Base-by-base conservation (phyloP, 2,113 vertebrate genomes). In the Scalopus aquaticus region DNA sequence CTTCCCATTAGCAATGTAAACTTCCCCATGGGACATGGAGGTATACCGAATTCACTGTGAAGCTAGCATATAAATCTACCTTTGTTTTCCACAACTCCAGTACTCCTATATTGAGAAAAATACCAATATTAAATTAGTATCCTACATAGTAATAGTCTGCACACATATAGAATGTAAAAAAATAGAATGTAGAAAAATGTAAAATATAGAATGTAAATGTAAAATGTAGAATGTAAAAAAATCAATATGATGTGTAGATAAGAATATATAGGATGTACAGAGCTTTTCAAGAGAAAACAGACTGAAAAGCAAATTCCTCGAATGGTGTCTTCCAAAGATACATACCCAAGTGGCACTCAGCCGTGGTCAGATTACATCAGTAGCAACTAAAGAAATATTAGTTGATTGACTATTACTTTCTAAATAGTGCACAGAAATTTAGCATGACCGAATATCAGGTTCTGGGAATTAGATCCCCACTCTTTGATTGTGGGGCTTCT, bases 131-230 rank as follows among this genome's bases (percentile, higher is more conserved):
- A 58, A 82, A 5, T 22, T 54, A 32, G 13, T 69, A 35, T 86
- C 17, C 16, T 88, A 44, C 8, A 58, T 7, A 67, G 22, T 1
- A 70, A 2, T 37, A 81, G 69, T 17, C 8, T 79, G 49, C 4
- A 39, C 44, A 22, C 35, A 90, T 72, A 90, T 72, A 72, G 10
- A 91, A 89, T 58, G 16, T 65, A 54, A 28, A 91, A 62, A 49
- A n/a, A 90, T 72, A 72, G 10, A 91, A 89, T 58, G 16, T 65
- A 54, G 22, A 91, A 62, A 49, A n/a, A n/a, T n/a, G n/a, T n/a
- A n/a, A n/a, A n/a, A 90, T 72, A 90, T 72, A 72, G 10, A 91
- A 89, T 58, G 16, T 65, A 54, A 28, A 91, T n/a, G n/a, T n/a
- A n/a, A 62, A 49, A n/a, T n/a, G n/a, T n/a, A n/a, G n/a, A n/a